Evolutionary conservation across 2,888 invertebrate genomes (phyloP).

Genomic region (Habrosyne pyritoides): DNA sequence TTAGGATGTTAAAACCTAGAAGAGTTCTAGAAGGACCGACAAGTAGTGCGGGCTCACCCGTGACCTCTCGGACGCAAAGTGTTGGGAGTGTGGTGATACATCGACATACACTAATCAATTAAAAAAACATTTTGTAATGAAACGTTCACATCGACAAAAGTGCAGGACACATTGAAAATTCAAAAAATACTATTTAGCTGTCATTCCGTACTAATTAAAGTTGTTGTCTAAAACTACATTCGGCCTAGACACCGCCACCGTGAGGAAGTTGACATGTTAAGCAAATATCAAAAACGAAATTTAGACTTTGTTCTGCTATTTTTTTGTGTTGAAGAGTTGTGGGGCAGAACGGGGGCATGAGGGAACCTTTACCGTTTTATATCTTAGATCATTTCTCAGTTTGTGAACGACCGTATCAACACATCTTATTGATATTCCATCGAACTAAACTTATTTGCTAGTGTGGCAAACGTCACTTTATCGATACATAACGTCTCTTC

Average conservation of each 20-base stretch:
- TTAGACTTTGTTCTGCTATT: slow-evolving; percentile 82
- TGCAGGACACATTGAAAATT: slow-evolving; percentile 69
- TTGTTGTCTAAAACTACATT: slow-evolving; percentile 71
- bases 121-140: slow-evolving; percentile 63
- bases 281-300: slow-evolving; percentile 84
- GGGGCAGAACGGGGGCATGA: slow-evolving; percentile 70
- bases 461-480: no score
- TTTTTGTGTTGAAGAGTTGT: slow-evolving; percentile 54
- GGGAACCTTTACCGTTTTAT: slow-evolving; percentile 55
- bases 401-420: no score
- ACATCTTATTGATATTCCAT: no score
- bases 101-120: slow-evolving; percentile 79
- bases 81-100: slow-evolving; percentile 79
- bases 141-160: slow-evolving; percentile 78
- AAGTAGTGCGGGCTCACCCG: slow-evolving; percentile 64
- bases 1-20: slow-evolving; percentile 75
- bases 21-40: slow-evolving; percentile 70
- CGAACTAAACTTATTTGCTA: no score
- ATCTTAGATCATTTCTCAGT: no score
- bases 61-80: slow-evolving; percentile 53
- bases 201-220: slow-evolving; percentile 77
- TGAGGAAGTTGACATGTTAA: slow-evolving; percentile 69
- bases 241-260: slow-evolving; percentile 81
- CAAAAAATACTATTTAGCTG: slow-evolving; percentile 73
- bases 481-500: no score